Evolutionary conservation across 1,140 invertebrate genomes (phyloP), one percentile per base, ranked within the genome.

Genomic region (Plectrocnemia conspersa): DNA sequence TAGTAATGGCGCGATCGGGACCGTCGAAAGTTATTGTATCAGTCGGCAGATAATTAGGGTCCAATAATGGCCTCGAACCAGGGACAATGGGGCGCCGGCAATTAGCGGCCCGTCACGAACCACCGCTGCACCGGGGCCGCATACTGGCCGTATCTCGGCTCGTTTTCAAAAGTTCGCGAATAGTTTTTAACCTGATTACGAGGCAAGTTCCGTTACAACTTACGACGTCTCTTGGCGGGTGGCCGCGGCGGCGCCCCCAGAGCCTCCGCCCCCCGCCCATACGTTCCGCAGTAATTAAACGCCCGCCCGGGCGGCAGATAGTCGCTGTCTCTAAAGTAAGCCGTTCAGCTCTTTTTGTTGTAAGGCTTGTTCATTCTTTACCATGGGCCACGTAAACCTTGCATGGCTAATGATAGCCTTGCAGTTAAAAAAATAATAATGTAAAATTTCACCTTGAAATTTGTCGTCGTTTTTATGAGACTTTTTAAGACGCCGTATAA

Each of bases 181-280:
- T 52, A 57, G 55, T 57, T 57, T 56, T 57, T 52, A 57, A 52
- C 55, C 55, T 44, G 55, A 57, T 57, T 57, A 57, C 47, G 18
- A 23, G 18, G 36, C 45, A 36, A 50, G 48, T 36, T 57, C 42
- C 32, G 55, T 57, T 57, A 57, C 48, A 57, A 57, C 55, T 52
- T 36, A 46, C 55, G 47, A 57, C 32, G 40, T 56, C 54, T 40
- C 54, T 7, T 24, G 19, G 19, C 11, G 4, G 13, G 13, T 4
- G 3, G 13, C 5, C 40, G 7, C 13, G 19, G 11, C 16, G 10
- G 19, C 40, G 5, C 40, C 19, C 16, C 9, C 1, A 22, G 3
- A 11, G 18, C 9, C 5, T 7, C 13, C 36, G 18, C 6, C 36
- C 9, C 36, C 36, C 36, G 7, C 18, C 5, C 16, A 15, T 7